A percentile compares a stretch with the other conserved stretches of the same genome.
Conservation (phyloP, 2,797 vertebrate genomes). For the Smutsia temminckii region DNA sequence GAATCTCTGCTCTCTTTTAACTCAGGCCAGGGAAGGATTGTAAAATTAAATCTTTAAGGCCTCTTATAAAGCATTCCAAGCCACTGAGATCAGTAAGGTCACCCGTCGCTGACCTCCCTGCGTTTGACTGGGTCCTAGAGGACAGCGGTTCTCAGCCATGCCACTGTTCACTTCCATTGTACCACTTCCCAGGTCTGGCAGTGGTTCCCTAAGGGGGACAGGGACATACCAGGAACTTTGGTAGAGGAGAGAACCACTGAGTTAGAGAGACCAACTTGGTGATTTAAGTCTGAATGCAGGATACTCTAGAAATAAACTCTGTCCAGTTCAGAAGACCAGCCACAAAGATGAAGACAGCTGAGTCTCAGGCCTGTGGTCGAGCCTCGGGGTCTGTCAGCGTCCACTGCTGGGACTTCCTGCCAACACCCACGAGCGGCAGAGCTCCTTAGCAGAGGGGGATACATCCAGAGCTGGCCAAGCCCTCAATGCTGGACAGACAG, state of each 20-base stretch:
- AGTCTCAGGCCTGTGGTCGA: background rate
- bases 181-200: background rate
- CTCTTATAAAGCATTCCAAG: background rate
- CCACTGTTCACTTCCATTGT: background rate
- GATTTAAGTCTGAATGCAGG: background rate
- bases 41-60: constrained; percentile 36
- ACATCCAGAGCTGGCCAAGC: background rate
- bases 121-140: background rate
- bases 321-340: background rate
- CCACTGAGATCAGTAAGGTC: background rate
- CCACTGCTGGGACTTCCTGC: background rate
- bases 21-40: background rate
- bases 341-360: background rate
- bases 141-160: background rate
- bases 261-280: background rate
- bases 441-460: background rate
- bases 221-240: background rate
- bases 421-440: background rate
- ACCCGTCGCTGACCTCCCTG: background rate
- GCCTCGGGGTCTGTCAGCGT: background rate
- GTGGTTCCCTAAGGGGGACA: background rate
- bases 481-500: background rate
- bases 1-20: constrained; percentile 48
- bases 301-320: background rate
- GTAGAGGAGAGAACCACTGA: background rate